Evolutionary conservation across 2,888 invertebrate genomes (phyloP), one percentile per base, ranked within the genome.

Genomic region (Chesias legatella): DNA sequence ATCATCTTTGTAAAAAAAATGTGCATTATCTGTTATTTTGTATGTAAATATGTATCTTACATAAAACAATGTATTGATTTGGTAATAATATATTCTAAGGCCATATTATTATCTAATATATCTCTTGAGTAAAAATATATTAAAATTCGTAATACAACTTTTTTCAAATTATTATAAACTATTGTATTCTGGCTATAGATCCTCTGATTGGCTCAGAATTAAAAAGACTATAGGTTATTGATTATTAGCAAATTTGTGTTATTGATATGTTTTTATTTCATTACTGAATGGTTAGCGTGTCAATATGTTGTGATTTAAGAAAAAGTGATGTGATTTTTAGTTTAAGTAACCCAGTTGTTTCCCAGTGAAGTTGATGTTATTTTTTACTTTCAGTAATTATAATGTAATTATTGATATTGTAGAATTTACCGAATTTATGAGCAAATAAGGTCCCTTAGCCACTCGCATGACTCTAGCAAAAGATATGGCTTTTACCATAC

Each of bases 321-420:
- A 46, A 63, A 64, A 64, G 58, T 63, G 48, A 67, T 69, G 60
- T 73, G 62, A 68, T 68, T 60, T 57, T 61, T 66, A 68, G 63
- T 54, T 56, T 70, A 72, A 69, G 67, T 51, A 38, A 58, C 56
- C 40, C 48, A 51, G 48, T 53, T 53, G 32, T 52, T 48, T 53
- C 51, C 23, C 49, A 42, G 26, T 51, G 27, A 27, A 20, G 37
- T 31, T 24, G 10, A 22, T 36, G 33, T 50, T 43, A 40, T 50
- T 48, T 50, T 46, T 26, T 44, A 48, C 28, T 24, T 25, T 26
- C 8, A 22, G 23, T 37, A 38, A 1, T 29, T 13, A 42, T 33
- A 7, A 43, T 39, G 10, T 9, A 32, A 32, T 27, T n/a, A 10
- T 23, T 29, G 10, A 8, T 22, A 26, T 29, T 33, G n/a, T 17